These are phyloP conservation scores for Chaenodraco wilsoni DNA, from an alignment of 2,797 vertebrate species.

Conservation along the genomic window DNA sequence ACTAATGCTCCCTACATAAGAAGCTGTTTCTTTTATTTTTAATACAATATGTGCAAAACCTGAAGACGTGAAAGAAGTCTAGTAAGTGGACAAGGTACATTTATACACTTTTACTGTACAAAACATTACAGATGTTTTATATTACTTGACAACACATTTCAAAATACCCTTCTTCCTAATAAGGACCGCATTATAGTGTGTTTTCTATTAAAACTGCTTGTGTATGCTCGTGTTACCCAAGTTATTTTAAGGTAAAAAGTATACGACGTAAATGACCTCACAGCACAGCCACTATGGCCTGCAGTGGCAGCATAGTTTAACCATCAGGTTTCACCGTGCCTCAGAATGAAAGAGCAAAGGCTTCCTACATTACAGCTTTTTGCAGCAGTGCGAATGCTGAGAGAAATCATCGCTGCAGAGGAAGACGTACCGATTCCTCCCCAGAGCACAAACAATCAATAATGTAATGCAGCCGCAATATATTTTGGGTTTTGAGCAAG, in stretches of 20 bases:
- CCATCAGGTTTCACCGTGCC: not conserved
- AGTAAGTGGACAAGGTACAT: not conserved
- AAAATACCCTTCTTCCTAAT: not conserved
- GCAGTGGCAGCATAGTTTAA: slow-evolving; percentile 2
- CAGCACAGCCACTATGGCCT: not conserved
- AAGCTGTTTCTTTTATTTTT: not conserved
- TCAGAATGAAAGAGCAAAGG: slow-evolving; percentile 1
- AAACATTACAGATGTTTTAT: not conserved
- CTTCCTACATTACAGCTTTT: not conserved
- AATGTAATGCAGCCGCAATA: slow-evolving; percentile 45
- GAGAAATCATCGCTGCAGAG: slow-evolving; percentile 11
- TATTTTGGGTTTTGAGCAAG: slow-evolving; percentile 46
- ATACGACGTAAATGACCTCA: not conserved
- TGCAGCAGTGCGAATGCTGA: not conserved
- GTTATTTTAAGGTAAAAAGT: not conserved
- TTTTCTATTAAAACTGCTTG: not conserved
- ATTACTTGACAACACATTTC: no score
- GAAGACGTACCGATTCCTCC: slow-evolving; percentile 22
- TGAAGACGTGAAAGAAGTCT: no score
- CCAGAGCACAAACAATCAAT: slow-evolving; percentile 50
- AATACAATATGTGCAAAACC: not conserved
- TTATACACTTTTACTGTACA: not conserved
- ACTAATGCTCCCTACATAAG: not conserved
- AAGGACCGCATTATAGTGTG: not conserved
- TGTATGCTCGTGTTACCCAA: not conserved